phyloP scores from a whole-genome alignment of 1,140 invertebrate species.

The Diabrotica undecimpunctata region DNA sequence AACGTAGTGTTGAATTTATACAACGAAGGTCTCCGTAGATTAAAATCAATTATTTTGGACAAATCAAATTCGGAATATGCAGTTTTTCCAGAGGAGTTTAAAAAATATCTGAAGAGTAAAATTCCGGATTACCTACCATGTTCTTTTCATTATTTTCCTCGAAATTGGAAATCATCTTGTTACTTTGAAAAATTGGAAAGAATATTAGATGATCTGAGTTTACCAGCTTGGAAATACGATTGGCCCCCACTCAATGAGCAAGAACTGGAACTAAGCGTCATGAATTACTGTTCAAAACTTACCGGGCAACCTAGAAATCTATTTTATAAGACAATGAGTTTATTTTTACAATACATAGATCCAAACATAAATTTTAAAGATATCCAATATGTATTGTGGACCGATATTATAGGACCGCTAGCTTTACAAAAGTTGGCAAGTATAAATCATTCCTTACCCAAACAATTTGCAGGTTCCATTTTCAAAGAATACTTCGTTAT shows the following conservation, averaged over 20 bases:
- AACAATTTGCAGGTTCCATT: slow-evolving; percentile 27
- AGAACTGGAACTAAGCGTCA: slow-evolving; percentile 31
- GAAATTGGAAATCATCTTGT: slow-evolving; percentile 49
- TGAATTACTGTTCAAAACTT: slow-evolving; percentile 33
- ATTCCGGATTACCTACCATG: slow-evolving; percentile 46
- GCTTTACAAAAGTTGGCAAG: slow-evolving; percentile 34
- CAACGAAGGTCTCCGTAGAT: slow-evolving; percentile 60
- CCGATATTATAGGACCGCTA: slow-evolving; percentile 37
- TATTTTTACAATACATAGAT: slow-evolving; percentile 30
- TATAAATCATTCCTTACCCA: slow-evolving; percentile 29
- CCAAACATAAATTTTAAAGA: slow-evolving; percentile 21
- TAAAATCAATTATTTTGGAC: slow-evolving; percentile 60
- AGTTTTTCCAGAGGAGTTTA: slow-evolving; percentile 54
- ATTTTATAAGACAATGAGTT: slow-evolving; percentile 31
- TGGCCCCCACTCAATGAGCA: slow-evolving; percentile 37
- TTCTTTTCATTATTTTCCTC: slow-evolving; percentile 55
- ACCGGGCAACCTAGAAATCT: slow-evolving; percentile 29
- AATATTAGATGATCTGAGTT: slow-evolving; percentile 29
- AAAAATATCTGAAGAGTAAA: slow-evolving; percentile 45
- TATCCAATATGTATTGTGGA: slow-evolving; percentile 36
- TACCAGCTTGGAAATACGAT: slow-evolving; percentile 35
- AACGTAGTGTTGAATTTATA: slow-evolving; percentile 59
- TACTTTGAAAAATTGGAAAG: slow-evolving; percentile 29
- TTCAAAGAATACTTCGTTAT: slow-evolving; percentile 41
- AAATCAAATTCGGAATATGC: slow-evolving; percentile 47